These are phyloP conservation scores for Drosophila melanica DNA, from an alignment of 1,140 invertebrate genomes.

Conservation along the genomic window DNA sequence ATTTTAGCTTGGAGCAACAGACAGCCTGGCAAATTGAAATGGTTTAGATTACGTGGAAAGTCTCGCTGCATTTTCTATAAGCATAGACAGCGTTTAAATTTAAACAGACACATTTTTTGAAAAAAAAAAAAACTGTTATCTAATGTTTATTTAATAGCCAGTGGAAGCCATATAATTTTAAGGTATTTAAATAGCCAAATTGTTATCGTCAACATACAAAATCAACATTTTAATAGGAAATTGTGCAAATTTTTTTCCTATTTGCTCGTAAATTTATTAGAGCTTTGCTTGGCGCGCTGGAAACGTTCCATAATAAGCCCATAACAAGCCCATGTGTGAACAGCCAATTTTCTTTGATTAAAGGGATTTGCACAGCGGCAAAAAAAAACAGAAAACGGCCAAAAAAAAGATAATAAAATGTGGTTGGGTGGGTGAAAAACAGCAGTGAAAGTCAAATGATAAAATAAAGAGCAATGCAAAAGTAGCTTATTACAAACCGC, in stretches of 20 bases:
- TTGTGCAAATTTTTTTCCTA: conserved; percentile 45
- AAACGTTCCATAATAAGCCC: conserved; percentile 41
- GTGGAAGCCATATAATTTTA: conserved; percentile 19
- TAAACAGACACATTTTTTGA: background rate
- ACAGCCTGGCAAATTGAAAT: conserved; percentile 74
- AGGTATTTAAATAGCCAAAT: conserved; percentile 7
- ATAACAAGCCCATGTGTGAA: conserved; percentile 56
- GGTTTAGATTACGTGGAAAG: conserved; percentile 70
- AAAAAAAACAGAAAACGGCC: conserved; percentile 14
- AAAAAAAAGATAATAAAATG: conserved; percentile 61
- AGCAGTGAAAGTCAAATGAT: conserved; percentile 61
- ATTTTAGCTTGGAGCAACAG: conserved; percentile 60
- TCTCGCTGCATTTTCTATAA: conserved; percentile 10
- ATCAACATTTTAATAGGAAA: conserved; percentile 67
- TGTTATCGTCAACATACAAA: conserved; percentile 20
- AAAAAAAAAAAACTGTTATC: no score
- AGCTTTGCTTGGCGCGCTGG: conserved; percentile 49
- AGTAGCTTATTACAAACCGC: conserved; percentile 65
- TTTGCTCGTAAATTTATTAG: conserved; percentile 75
- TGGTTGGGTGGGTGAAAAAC: conserved; percentile 18
- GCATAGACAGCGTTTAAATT: background rate
- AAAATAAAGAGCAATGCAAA: conserved; percentile 77
- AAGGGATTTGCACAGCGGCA: conserved; percentile 56
- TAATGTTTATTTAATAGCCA: background rate
- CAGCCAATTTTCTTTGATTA: conserved; percentile 75